phyloP scores from a whole-genome alignment of 2,113 vertebrate species.

The Nestor notabilis region DNA sequence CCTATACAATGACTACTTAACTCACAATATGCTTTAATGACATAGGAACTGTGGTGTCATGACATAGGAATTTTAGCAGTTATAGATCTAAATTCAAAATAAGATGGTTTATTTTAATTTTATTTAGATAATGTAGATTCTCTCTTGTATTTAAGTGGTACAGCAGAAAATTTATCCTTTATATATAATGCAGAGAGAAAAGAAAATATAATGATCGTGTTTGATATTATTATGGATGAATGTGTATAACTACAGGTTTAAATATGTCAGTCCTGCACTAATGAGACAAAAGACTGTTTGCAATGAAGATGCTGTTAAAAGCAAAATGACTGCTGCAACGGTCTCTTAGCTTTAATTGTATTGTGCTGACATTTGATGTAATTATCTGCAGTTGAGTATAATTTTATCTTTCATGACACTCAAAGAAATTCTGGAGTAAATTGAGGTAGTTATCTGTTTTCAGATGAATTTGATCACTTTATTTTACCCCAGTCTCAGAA shows the following conservation, averaged over 20 bases:
- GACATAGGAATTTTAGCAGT: neutral
- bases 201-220: neutral
- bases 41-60: neutral
- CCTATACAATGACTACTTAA: neutral
- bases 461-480: slow-evolving; percentile 35
- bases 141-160: neutral
- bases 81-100: slow-evolving; percentile 25
- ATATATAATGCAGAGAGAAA: neutral
- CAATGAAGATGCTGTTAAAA: slow-evolving; percentile 21
- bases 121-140: slow-evolving; percentile 20
- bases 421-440: slow-evolving; percentile 50
- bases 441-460: slow-evolving; percentile 26
- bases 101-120: slow-evolving; percentile 39
- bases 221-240: neutral
- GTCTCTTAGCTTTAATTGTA: slow-evolving; percentile 56
- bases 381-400: slow-evolving; percentile 38
- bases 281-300: slow-evolving; percentile 26
- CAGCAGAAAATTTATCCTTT: neutral
- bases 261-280: slow-evolving; percentile 20
- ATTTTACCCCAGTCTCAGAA: slow-evolving; percentile 12
- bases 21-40: neutral
- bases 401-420: slow-evolving; percentile 50
- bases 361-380: slow-evolving; percentile 35
- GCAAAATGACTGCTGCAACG: neutral
- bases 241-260: slow-evolving; percentile 2